phyloP scores from a whole-genome alignment of 2,113 vertebrate species.

The Centrocercus urophasianus region DNA sequence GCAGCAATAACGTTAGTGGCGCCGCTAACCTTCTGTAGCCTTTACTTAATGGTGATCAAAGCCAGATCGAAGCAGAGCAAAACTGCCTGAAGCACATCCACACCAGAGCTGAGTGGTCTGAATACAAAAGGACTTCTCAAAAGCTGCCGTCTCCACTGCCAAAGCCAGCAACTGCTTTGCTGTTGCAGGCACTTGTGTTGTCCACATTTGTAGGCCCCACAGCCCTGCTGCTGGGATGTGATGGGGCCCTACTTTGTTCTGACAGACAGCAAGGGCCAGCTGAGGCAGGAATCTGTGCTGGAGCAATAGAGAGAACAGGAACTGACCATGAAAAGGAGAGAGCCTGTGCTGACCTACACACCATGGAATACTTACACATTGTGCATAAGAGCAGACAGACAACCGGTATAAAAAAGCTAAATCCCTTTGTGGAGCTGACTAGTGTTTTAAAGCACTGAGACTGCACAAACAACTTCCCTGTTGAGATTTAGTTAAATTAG shows the following conservation, averaged over 20 bases:
- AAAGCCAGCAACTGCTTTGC: neutral
- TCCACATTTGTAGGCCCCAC: fast-evolving
- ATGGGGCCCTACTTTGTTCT: neutral
- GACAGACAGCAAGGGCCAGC: neutral
- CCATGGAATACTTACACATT: neutral
- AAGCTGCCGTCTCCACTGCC: neutral
- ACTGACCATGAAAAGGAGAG: neutral
- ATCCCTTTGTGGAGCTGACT: neutral
- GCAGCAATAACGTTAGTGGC: neutral
- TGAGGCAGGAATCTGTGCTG: neutral
- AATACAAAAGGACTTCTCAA: neutral
- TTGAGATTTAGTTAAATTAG: conserved; percentile 3
- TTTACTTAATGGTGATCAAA: neutral
- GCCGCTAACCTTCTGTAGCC: neutral
- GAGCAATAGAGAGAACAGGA: neutral
- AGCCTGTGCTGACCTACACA: fast-evolving
- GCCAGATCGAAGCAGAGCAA: neutral
- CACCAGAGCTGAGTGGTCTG: fast-evolving
- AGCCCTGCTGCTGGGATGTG: neutral
- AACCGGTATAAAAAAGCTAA: neutral
- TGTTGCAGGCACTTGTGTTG: neutral
- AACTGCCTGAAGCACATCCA: neutral
- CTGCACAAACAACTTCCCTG: neutral
- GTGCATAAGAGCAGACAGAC: fast-evolving
- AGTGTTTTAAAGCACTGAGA: neutral